These are phyloP conservation scores for Zoanthus solanderi DNA, from an alignment of 92 coral and sea anemone species.

Conservation along the genomic window DNA sequence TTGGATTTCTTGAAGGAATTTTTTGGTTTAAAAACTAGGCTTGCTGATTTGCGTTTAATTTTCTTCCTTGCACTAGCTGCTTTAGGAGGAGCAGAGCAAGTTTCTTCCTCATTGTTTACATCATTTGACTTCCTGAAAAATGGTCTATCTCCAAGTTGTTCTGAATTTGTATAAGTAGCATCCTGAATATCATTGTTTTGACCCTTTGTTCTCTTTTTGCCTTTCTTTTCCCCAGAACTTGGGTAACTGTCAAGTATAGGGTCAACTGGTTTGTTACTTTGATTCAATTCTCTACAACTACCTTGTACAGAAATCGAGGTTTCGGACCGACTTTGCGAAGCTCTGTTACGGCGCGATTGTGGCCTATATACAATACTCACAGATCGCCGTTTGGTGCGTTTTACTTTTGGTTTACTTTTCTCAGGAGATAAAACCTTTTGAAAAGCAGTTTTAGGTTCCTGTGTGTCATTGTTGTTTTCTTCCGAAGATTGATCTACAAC, in stretches of 20 bases:
- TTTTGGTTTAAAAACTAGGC: neutral
- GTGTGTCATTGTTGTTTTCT: neutral
- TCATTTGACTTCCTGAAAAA: conserved; percentile 3
- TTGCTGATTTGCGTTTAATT: conserved; percentile 19
- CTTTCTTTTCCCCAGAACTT: conserved; percentile 10
- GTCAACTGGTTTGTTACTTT: neutral
- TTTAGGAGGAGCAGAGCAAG: neutral
- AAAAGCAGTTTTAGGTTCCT: neutral
- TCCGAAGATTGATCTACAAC: neutral
- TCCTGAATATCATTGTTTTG: neutral
- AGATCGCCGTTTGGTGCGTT: conserved; percentile 27
- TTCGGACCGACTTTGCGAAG: conserved; percentile 12
- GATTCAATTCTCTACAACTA: neutral
- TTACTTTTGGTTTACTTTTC: neutral
- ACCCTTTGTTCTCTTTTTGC: neutral
- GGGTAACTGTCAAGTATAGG: neutral
- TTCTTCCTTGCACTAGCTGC: neutral
- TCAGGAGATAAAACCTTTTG: neutral
- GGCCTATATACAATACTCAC: conserved; percentile 7
- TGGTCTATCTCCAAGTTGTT: neutral
- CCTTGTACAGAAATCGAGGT: conserved; percentile 3
- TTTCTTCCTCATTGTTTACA: neutral
- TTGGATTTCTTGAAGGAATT: conserved; percentile 2
- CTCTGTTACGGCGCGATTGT: neutral
- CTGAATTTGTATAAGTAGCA: neutral